Percentiles rank a stretch among this genome's conserved stretches.
These are phyloP conservation scores for Carassius carassius DNA, from an alignment of 2,113 vertebrate species.

Conservation along the genomic window DNA sequence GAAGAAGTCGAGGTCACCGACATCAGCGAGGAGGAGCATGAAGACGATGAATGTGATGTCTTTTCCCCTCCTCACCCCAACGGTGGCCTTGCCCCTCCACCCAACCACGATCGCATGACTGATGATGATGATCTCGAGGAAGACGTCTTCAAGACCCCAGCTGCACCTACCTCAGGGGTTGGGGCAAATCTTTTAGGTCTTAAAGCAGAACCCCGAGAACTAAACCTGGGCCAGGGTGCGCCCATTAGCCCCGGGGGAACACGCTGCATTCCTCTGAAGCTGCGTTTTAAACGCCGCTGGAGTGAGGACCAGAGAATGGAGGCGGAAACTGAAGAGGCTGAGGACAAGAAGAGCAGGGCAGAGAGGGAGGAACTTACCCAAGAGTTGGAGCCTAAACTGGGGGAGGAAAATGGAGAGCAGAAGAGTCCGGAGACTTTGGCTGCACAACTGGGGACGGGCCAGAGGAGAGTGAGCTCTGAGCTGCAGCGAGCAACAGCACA, in stretches of 20 bases:
- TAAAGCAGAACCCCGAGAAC: constrained; percentile 71
- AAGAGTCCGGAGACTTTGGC: constrained; percentile 60
- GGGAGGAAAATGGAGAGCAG: constrained; percentile 44
- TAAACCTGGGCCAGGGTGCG: constrained; percentile 50
- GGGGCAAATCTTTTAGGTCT: constrained; percentile 55
- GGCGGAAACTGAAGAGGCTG: constrained; percentile 76
- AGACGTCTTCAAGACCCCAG: constrained; percentile 89
- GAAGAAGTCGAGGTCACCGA: constrained; percentile 90
- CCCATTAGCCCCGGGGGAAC: constrained; percentile 71
- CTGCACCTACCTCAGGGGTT: constrained; percentile 62
- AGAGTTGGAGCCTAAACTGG: constrained; percentile 51
- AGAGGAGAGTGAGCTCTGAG: constrained; percentile 82
- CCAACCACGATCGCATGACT: constrained; percentile 33
- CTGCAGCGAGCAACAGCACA: constrained; percentile 88
- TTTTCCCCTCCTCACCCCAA: constrained; percentile 57
- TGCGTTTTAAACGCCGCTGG: constrained; percentile 91
- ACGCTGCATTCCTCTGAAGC: constrained; percentile 86
- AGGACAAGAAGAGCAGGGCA: constrained; percentile 77
- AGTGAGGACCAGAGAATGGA: constrained; percentile 90
- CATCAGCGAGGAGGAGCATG: constrained; percentile 78
- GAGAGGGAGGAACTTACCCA: constrained; percentile 49
- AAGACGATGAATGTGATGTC: constrained; percentile 70
- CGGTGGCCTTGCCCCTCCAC: constrained; percentile 28
- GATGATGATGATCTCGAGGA: constrained; percentile 79
- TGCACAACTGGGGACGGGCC: constrained; percentile 64